phyloP scores from a whole-genome alignment of 1,140 invertebrate species.

The Halyomorpha halys region DNA sequence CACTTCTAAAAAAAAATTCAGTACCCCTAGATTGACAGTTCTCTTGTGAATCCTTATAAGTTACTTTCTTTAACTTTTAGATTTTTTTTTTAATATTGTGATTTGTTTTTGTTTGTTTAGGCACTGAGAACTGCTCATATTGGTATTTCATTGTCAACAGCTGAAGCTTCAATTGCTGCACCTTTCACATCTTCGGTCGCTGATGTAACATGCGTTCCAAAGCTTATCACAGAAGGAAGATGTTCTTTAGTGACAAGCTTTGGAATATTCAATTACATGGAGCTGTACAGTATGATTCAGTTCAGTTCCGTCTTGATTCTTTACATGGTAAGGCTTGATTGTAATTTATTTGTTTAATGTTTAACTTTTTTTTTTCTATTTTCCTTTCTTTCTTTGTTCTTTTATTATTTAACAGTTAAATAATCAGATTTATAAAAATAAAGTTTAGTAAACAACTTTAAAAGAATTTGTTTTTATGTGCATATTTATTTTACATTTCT shows the following conservation, averaged over 20 bases:
- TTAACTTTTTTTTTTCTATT: background rate
- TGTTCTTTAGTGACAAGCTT: slow-evolving; percentile 88
- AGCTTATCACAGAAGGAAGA: slow-evolving; percentile 70
- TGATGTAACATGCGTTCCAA: slow-evolving; percentile 78
- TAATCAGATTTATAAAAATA: too few relatives aligned
- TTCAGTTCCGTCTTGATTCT: slow-evolving; percentile 88
- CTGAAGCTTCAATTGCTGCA: slow-evolving; percentile 86
- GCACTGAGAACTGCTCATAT: slow-evolving; percentile 86
- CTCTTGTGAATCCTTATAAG: too few relatives aligned
- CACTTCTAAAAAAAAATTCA: too few relatives aligned
- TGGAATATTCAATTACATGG: slow-evolving; percentile 96
- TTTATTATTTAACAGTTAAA: too few relatives aligned
- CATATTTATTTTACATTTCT: slow-evolving; percentile 33
- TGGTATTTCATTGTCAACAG: slow-evolving; percentile 84
- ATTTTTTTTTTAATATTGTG: too few relatives aligned
- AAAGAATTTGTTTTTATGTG: background rate
- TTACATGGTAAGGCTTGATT: slow-evolving; percentile 50
- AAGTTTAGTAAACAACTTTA: too few relatives aligned
- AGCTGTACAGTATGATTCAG: slow-evolving; percentile 84
- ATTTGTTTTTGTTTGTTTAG: slow-evolving; percentile 21
- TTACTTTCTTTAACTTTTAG: too few relatives aligned
- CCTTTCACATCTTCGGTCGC: slow-evolving; percentile 85
- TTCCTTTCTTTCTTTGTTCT: too few relatives aligned
- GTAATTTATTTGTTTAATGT: background rate
- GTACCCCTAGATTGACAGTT: too few relatives aligned